Percentiles rank a stretch among this genome's conserved stretches.
Evolutionary conservation across 2,888 invertebrate species (phyloP).

Genomic region (Erynnis tages): DNA sequence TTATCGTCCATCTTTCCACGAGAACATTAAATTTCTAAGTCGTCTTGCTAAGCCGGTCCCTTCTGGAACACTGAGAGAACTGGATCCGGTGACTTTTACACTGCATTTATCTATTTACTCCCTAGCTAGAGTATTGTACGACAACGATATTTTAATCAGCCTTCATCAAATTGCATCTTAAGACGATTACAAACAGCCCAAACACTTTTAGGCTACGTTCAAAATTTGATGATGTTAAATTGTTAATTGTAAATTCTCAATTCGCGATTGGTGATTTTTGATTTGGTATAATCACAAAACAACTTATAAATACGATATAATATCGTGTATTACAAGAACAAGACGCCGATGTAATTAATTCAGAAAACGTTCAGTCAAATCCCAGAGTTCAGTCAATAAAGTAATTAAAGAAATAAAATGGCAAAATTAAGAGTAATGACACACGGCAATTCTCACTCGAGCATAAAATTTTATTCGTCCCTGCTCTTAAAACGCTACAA

Average conservation of each 20-base stretch:
- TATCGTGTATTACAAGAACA: not conserved
- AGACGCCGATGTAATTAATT: not conserved
- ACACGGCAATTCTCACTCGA: conserved; percentile 1
- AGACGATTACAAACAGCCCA: no score
- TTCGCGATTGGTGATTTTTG: no score
- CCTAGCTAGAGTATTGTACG: no score
- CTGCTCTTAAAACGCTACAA: not conserved
- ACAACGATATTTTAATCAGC: no score
- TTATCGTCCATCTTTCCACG: conserved; percentile 11
- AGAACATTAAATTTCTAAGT: conserved; percentile 29
- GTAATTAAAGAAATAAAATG: conserved; percentile 10
- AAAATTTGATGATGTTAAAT: no score
- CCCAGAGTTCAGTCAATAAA: conserved; percentile 8
- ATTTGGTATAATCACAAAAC: no score
- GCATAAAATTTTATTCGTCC: conserved; percentile 3
- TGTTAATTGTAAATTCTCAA: no score
- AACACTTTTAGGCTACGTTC: no score
- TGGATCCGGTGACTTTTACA: conserved; percentile 2
- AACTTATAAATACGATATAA: not conserved
- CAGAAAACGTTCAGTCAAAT: not conserved
- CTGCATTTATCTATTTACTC: not conserved
- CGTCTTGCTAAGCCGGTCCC: conserved; percentile 13
- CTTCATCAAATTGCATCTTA: no score
- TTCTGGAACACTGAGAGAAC: conserved; percentile 2
- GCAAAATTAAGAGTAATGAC: not conserved